Percentiles rank a stretch among this genome's conserved stretches.
Evolutionary conservation across 2,797 vertebrate species (phyloP).

Genomic region (Xerus rutilus): DNA sequence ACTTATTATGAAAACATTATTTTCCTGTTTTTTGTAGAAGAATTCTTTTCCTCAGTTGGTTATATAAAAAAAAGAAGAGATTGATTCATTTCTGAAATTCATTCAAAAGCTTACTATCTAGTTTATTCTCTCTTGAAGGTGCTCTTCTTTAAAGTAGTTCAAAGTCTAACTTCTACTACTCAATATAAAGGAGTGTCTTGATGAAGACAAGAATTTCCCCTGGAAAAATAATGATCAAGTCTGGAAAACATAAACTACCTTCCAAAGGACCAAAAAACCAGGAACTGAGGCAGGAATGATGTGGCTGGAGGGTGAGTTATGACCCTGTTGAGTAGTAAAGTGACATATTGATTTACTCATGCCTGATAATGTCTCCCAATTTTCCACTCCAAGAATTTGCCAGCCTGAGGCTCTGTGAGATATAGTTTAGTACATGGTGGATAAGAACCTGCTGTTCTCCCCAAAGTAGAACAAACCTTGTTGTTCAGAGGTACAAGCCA

Average conservation of each 20-base stretch:
- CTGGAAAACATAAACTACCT: neutral
- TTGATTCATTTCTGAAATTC: neutral
- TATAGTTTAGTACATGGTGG: neutral
- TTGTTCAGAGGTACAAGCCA: neutral
- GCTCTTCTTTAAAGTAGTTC: neutral
- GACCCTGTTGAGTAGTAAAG: neutral
- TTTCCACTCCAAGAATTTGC: neutral
- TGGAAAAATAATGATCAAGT: neutral
- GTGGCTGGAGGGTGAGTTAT: accelerated
- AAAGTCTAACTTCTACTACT: neutral
- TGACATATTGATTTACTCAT: neutral
- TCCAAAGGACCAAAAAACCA: neutral
- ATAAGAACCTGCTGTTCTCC: neutral
- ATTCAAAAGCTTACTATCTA: neutral
- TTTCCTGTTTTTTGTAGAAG: neutral
- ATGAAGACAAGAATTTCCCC: neutral
- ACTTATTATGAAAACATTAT: neutral
- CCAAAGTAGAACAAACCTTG: no score
- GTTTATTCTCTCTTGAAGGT: neutral
- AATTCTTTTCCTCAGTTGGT: neutral
- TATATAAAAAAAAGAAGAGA: neutral
- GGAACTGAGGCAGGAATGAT: neutral
- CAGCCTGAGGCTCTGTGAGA: neutral
- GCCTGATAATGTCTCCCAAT: neutral
- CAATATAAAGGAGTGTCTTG: neutral